A percentile compares a stretch with the other conserved stretches of the same genome.
These are phyloP conservation scores for Dicycla oo DNA, from an alignment of 2,888 invertebrate genomes.

Conservation along the genomic window DNA sequence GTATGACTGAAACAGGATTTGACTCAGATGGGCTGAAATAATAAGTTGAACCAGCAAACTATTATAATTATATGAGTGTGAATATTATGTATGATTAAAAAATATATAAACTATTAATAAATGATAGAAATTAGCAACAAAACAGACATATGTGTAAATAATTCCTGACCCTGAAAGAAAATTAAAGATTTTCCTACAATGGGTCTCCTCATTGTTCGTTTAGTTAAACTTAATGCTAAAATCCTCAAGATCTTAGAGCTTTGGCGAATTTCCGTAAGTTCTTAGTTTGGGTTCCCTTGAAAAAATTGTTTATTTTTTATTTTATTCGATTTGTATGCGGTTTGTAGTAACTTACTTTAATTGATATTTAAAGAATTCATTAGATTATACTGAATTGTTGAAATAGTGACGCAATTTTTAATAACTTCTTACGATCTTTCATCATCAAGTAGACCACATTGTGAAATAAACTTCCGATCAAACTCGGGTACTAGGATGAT, in stretches of 20 bases:
- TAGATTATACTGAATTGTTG: constrained; percentile 3
- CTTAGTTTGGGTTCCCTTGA: not conserved
- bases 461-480: constrained; percentile 14
- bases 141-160: not conserved
- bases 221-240: constrained; percentile 14
- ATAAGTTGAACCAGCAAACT: not conserved
- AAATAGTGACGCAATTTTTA: constrained; percentile 15
- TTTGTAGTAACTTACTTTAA: not conserved
- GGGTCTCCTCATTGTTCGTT: constrained; percentile 9
- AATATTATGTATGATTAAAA: not conserved
- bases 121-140: not conserved
- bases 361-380: constrained; percentile 2
- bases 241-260: constrained; percentile 15
- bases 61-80: not conserved
- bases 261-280: not conserved
- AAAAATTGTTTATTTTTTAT: not conserved
- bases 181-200: constrained; percentile 1
- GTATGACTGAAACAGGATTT: not conserved
- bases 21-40: not conserved
- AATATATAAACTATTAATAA: not conserved
- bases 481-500: constrained; percentile 9
- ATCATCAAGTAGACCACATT: constrained; percentile 7
- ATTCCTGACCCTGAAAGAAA: not conserved
- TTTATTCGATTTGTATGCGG: not conserved
- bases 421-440: constrained; percentile 3